Conservation (phyloP, 2,888 invertebrate species). For the Orchesellides sinensis region DNA sequence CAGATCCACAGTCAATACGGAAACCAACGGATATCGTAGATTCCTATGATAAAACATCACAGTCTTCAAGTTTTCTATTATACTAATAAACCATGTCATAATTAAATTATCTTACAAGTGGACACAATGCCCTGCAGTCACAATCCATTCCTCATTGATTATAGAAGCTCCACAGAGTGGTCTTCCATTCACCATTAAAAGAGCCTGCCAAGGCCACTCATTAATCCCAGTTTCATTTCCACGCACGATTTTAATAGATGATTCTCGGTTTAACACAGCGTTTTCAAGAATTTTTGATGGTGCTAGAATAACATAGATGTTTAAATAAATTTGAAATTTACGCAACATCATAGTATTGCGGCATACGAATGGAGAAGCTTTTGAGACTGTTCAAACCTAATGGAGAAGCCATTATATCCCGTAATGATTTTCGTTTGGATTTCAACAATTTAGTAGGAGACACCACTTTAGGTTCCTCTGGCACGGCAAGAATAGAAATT, state of each 20-base stretch:
- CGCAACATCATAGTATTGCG: too few species aligned
- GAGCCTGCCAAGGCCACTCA: conserved; percentile 73
- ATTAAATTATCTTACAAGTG: conserved; percentile 59
- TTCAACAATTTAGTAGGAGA: conserved; percentile 35
- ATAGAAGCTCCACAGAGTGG: conserved; percentile 71
- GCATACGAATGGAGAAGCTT: too few species aligned
- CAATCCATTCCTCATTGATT: conserved; percentile 65
- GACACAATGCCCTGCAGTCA: conserved; percentile 72
- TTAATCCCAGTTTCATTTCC: conserved; percentile 72
- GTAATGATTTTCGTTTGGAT: conserved; percentile 35
- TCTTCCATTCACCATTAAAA: conserved; percentile 64
- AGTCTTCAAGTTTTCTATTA: not conserved
- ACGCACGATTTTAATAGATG: conserved; percentile 61
- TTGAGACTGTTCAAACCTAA: not conserved
- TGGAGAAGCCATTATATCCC: conserved; percentile 24
- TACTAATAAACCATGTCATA: not conserved
- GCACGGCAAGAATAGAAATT: not conserved
- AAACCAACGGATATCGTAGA: conserved; percentile 64
- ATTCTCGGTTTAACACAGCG: conserved; percentile 31
- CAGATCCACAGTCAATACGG: conserved; percentile 68
- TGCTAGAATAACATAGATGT: conserved; percentile 28
- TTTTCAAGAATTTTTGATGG: conserved; percentile 59
- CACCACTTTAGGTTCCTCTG: conserved; percentile 31
- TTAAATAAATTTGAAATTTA: too few species aligned
- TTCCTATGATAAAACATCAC: conserved; percentile 27